Conservation (phyloP, 2,113 vertebrate genomes). For the Leptodactylus fuscus region DNA sequence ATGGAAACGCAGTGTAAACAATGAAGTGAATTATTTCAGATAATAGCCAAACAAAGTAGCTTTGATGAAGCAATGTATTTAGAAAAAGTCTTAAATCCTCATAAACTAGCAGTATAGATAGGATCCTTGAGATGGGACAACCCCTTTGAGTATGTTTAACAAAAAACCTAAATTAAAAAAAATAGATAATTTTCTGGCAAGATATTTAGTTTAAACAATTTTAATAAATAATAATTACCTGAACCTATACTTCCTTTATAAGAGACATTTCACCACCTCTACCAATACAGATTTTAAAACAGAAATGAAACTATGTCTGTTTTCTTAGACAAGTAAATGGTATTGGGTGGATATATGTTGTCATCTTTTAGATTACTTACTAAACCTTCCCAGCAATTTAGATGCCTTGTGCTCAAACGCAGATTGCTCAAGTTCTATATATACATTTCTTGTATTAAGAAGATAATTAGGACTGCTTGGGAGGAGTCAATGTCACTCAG, state of each 20-base stretch:
- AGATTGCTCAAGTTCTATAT: slow-evolving; percentile 29
- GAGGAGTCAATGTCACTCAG: slow-evolving; percentile 43
- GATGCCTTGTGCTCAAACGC: slow-evolving; percentile 28
- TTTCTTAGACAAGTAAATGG: not conserved
- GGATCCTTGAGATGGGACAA: too few relatives aligned
- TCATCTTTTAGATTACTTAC: slow-evolving; percentile 17
- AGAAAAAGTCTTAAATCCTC: too few relatives aligned
- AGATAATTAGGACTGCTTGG: slow-evolving; percentile 48
- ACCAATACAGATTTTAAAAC: not conserved
- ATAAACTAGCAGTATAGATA: too few relatives aligned
- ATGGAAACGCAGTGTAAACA: too few relatives aligned
- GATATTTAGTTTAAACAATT: not conserved
- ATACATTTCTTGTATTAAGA: slow-evolving; percentile 34
- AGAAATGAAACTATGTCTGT: not conserved
- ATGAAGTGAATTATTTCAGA: too few relatives aligned
- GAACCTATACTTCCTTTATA: not conserved
- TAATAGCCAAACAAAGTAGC: too few relatives aligned
- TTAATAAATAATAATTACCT: not conserved
- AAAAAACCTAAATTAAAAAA: too few relatives aligned
- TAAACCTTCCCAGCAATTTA: slow-evolving; percentile 44
- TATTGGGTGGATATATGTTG: slow-evolving; percentile 21
- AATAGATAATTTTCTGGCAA: too few relatives aligned
- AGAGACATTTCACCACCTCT: not conserved
- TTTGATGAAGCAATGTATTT: too few relatives aligned
- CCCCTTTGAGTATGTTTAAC: too few relatives aligned